Percentiles rank a stretch among this genome's conserved stretches.
These are phyloP conservation scores for Anthrax anthrax DNA, from an alignment of 2,888 invertebrate species.

Conservation along the genomic window DNA sequence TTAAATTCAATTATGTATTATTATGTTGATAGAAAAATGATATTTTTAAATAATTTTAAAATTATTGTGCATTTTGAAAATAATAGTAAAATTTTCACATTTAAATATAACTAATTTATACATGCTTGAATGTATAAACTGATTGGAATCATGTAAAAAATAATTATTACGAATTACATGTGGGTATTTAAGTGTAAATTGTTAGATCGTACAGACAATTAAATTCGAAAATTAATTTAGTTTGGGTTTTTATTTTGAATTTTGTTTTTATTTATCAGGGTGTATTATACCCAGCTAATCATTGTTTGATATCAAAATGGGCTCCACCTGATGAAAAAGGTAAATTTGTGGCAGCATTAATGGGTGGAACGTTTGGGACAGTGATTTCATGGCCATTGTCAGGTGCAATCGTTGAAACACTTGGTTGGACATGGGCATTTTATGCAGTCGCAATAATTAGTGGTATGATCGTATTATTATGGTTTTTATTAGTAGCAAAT, in stretches of 20 bases:
- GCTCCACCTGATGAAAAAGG: slow-evolving; percentile 60
- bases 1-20: background rate
- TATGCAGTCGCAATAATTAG: slow-evolving; percentile 43
- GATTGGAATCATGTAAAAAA: too few species aligned
- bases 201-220: too few species aligned
- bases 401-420: slow-evolving; percentile 44
- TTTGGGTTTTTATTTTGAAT: background rate
- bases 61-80: too few species aligned
- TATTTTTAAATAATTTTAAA: too few species aligned
- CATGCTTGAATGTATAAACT: too few species aligned
- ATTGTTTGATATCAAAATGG: slow-evolving; percentile 55
- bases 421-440: slow-evolving; percentile 55
- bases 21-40: background rate
- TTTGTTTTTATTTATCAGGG: slow-evolving; percentile 30
- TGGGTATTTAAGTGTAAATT: too few species aligned
- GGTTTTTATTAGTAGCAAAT: slow-evolving; percentile 50
- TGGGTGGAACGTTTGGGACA: slow-evolving; percentile 60
- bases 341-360: slow-evolving; percentile 53
- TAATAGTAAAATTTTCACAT: too few species aligned
- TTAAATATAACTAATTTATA: too few species aligned
- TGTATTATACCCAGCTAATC: slow-evolving; percentile 47
- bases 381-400: slow-evolving; percentile 54
- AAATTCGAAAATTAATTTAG: too few species aligned
- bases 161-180: too few species aligned
- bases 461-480: slow-evolving; percentile 37